These are phyloP conservation scores for Amphipoea lucens DNA, from an alignment of 2,888 invertebrate genomes.

Conservation along the genomic window DNA sequence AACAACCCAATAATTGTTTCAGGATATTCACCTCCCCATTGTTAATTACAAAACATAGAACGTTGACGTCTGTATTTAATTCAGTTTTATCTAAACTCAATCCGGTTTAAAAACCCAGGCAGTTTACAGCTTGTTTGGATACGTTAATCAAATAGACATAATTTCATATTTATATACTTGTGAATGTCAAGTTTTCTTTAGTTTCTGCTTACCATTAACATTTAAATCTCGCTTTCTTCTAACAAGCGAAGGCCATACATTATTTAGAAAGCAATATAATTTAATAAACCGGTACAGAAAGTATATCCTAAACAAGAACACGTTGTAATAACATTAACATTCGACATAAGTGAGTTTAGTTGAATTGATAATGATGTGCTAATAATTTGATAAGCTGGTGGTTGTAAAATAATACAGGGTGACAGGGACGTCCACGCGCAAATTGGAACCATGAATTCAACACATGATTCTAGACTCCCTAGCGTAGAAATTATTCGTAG, in stretches of 20 bases:
- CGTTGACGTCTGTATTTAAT: neutral
- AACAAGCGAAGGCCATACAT: slow-evolving; percentile 48
- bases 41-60: neutral
- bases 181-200: slow-evolving; percentile 37
- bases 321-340: slow-evolving; percentile 38
- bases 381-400: slow-evolving; percentile 26
- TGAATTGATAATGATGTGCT: slow-evolving; percentile 47
- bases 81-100: neutral
- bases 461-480: neutral
- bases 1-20: slow-evolving; percentile 3
- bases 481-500: neutral
- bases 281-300: slow-evolving; percentile 66
- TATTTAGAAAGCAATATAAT: slow-evolving; percentile 66
- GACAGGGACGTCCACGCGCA: too few relatives aligned
- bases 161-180: slow-evolving; percentile 35
- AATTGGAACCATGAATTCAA: neutral
- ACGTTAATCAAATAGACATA: slow-evolving; percentile 16
- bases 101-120: slow-evolving; percentile 5
- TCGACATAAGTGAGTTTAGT: slow-evolving; percentile 7
- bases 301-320: slow-evolving; percentile 57
- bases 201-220: slow-evolving; percentile 48
- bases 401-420: neutral
- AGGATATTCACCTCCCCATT: slow-evolving; percentile 28
- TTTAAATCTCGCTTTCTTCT: slow-evolving; percentile 59
- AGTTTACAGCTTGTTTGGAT: neutral